phyloP scores from a whole-genome alignment of 2,797 vertebrate species.

The Sebastes minor region DNA sequence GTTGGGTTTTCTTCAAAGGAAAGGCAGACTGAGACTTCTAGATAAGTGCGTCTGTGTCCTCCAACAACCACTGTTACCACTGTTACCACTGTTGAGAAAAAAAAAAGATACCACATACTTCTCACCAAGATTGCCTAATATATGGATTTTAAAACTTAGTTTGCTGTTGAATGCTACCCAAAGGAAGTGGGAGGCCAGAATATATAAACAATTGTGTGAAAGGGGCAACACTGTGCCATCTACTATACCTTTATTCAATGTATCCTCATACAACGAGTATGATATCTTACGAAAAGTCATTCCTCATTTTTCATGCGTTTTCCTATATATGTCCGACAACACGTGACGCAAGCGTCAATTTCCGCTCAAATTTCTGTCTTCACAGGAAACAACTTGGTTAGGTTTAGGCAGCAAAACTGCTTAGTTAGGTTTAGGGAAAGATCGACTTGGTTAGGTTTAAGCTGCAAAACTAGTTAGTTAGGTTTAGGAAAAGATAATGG shows the following conservation, averaged over 20 bases:
- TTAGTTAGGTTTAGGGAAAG: too few relatives aligned
- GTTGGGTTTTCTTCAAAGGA: slow-evolving; percentile 1
- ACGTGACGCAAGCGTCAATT: fast-evolving
- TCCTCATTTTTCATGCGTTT: too few relatives aligned
- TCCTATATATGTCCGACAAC: too few relatives aligned
- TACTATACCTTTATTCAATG: background rate
- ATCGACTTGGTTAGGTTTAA: too few relatives aligned
- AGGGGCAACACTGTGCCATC: background rate
- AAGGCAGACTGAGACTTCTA: background rate
- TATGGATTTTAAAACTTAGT: background rate
- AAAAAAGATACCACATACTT: background rate
- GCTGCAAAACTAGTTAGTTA: too few relatives aligned
- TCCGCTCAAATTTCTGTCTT: fast-evolving
- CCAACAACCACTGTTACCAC: background rate
- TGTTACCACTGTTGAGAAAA: background rate
- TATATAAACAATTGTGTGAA: background rate
- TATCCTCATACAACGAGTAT: fast-evolving
- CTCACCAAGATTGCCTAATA: background rate
- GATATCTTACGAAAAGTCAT: fast-evolving
- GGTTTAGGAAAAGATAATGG: too few relatives aligned
- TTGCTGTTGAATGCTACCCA: background rate
- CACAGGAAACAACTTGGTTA: too few relatives aligned
- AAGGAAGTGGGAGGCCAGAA: background rate
- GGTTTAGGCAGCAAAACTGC: too few relatives aligned
- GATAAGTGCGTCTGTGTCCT: background rate